Evolutionary conservation across 2,888 invertebrate species (phyloP).

Genomic region (Miltochrista miniata): DNA sequence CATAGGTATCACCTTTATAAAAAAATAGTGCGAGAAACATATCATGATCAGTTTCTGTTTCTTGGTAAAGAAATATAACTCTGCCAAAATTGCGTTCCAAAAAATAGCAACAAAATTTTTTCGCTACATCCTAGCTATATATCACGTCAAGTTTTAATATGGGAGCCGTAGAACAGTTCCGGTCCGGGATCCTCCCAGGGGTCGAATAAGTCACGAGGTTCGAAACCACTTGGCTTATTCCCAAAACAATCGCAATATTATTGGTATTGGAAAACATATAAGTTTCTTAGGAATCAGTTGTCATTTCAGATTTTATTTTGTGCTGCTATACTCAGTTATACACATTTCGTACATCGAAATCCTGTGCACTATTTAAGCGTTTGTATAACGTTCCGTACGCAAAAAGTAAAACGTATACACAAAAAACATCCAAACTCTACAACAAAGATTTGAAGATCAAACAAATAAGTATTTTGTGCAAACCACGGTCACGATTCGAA

Average conservation of each 20-base stretch:
- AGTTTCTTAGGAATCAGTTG: conserved; percentile 42
- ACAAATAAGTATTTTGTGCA: too few relatives aligned
- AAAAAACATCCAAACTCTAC: too few relatives aligned
- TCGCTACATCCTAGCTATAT: conserved; percentile 40
- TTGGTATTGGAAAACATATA: conserved; percentile 44
- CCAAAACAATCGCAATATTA: conserved; percentile 75
- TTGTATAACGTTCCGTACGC: too few relatives aligned
- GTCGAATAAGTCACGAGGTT: conserved; percentile 69
- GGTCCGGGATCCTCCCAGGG: conserved; percentile 58
- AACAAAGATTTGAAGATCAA: too few relatives aligned
- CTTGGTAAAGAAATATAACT: background rate
- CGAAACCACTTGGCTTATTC: conserved; percentile 69
- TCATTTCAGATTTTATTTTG: background rate
- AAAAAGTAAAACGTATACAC: too few relatives aligned
- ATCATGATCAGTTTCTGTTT: background rate
- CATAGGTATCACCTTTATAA: too few relatives aligned
- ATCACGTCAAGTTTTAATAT: conserved; percentile 54
- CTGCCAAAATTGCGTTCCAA: conserved; percentile 13
- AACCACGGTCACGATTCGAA: too few relatives aligned
- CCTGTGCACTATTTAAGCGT: too few relatives aligned
- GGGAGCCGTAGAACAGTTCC: conserved; percentile 44
- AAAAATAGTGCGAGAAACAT: background rate
- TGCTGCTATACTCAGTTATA: too few relatives aligned
- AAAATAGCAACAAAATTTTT: conserved; percentile 26
- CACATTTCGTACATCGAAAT: too few relatives aligned